Percentiles rank a stretch among this genome's conserved stretches.
phyloP scores from a whole-genome alignment of 2,888 invertebrate genomes.

The Lepeophtheirus nordmannii region DNA sequence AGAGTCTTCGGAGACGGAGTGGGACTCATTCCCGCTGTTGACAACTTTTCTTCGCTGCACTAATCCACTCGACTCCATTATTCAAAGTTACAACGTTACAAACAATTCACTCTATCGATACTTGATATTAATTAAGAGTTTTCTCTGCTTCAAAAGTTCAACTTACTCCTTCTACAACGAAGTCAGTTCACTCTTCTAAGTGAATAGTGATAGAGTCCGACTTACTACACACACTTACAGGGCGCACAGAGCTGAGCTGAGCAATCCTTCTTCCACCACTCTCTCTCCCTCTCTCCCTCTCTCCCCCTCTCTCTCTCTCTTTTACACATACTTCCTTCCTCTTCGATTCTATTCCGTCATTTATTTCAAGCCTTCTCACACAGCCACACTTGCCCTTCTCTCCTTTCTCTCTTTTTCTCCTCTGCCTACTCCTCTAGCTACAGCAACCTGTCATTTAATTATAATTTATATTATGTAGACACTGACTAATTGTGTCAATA shows the following conservation, averaged over 20 bases:
- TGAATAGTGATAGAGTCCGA: too few relatives aligned
- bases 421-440: not conserved
- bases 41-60: constrained; percentile 71
- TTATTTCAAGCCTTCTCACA: too few relatives aligned
- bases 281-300: not conserved
- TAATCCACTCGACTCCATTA: constrained; percentile 59
- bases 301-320: not conserved
- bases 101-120: not conserved
- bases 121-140: too few relatives aligned
- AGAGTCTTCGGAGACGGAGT: constrained; percentile 27
- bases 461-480: too few relatives aligned
- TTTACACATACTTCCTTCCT: not conserved
- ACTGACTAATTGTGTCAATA: too few relatives aligned
- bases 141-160: too few relatives aligned
- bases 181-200: too few relatives aligned
- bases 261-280: not conserved
- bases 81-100: not conserved
- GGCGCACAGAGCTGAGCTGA: too few relatives aligned
- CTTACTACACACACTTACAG: too few relatives aligned
- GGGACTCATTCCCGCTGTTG: constrained; percentile 1
- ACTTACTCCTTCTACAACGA: too few relatives aligned
- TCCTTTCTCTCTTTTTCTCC: not conserved
- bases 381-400: too few relatives aligned
- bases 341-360: too few relatives aligned
- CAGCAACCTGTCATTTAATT: not conserved